phyloP scores from a whole-genome alignment of 2,888 invertebrate species.

The Digitonthophagus gazella region DNA sequence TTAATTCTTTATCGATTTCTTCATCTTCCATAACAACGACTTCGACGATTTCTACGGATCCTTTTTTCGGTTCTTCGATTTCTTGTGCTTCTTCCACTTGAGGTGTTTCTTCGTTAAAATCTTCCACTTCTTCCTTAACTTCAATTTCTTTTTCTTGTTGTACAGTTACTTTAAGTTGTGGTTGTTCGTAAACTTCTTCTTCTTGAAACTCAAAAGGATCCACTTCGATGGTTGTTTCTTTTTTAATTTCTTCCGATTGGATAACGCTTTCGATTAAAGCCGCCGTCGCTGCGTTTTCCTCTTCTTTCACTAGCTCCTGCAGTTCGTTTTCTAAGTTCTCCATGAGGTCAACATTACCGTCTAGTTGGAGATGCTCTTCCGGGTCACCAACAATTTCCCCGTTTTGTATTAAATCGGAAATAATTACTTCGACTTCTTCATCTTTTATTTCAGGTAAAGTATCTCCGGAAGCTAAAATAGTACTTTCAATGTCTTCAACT shows the following conservation, averaged over 20 bases:
- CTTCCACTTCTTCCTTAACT: slow-evolving; percentile 29
- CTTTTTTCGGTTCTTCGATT: slow-evolving; percentile 37
- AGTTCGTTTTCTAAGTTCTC: slow-evolving; percentile 46
- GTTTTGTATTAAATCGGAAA: slow-evolving; percentile 56
- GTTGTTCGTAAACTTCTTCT: slow-evolving; percentile 43
- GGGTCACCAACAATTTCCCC: slow-evolving; percentile 51
- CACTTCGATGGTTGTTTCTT: slow-evolving; percentile 30
- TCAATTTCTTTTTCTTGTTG: slow-evolving; percentile 27
- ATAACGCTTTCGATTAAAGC: slow-evolving; percentile 20
- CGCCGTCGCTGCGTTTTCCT: slow-evolving; percentile 37
- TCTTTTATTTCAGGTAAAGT: slow-evolving; percentile 55
- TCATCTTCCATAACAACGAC: slow-evolving; percentile 51
- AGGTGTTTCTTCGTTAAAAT: slow-evolving; percentile 24
- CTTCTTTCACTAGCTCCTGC: slow-evolving; percentile 45
- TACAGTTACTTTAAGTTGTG: slow-evolving; percentile 23
- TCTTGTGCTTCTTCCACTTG: slow-evolving; percentile 19
- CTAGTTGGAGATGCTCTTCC: slow-evolving; percentile 48
- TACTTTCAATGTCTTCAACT: slow-evolving; percentile 51
- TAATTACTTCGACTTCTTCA: slow-evolving; percentile 56
- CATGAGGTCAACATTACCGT: slow-evolving; percentile 49
- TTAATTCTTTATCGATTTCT: slow-evolving; percentile 44
- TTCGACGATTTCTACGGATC: slow-evolving; percentile 49
- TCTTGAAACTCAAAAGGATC: slow-evolving; percentile 52
- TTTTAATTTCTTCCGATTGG: slow-evolving; percentile 23
- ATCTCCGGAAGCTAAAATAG: slow-evolving; percentile 52